Base-by-base conservation (phyloP, 2,888 invertebrate genomes). In the Lutraria lutraria region DNA sequence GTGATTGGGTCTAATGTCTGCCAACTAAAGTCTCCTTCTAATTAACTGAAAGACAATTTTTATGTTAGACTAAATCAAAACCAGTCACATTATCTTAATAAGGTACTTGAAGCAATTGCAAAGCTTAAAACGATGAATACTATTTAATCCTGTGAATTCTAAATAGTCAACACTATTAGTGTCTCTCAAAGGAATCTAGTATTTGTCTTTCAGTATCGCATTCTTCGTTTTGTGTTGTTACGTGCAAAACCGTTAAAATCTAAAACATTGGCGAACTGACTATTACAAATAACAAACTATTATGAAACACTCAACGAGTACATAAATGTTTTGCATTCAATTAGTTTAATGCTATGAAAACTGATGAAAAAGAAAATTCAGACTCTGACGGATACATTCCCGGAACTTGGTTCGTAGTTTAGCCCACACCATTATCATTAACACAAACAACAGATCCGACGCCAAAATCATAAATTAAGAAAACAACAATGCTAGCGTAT, bases 401-500 rank as follows among this genome's bases (percentile, higher is more conserved):
- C 76, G 15, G 29, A 31, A 34, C 76, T 76, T 76, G 16, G 25
- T 34, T 15, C 76, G 76, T 31, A 34, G 76, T 76, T 76, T 63
- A 63, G 63, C 76, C 25, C 29, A 34, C 21, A 76, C 31, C 56
- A 56, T 56, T 21, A 56, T 56, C 76, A 34, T 31, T 76, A 34
- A 76, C 16, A 76, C 34, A 76, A 76, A 76, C 76, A 10, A 31
- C 76, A 76, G 34, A 31, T 29, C 31, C 72, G 79, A 79, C 85
- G 85, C 80, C 85, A 85, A 85, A 85, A 80, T 72, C 85, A 85
- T 85, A 85, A 85, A 85, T 85, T 85, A 79, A 85, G 85, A 85
- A 80, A 85, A 85, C 85, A 85, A 85, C 80, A 85, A 80, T 80
- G 79, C 80, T 85, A 85, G 80, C 76, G 80, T 85, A n/a, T n/a